phyloP scores from a whole-genome alignment of 2,888 invertebrate species.

The Nomada fucata region DNA sequence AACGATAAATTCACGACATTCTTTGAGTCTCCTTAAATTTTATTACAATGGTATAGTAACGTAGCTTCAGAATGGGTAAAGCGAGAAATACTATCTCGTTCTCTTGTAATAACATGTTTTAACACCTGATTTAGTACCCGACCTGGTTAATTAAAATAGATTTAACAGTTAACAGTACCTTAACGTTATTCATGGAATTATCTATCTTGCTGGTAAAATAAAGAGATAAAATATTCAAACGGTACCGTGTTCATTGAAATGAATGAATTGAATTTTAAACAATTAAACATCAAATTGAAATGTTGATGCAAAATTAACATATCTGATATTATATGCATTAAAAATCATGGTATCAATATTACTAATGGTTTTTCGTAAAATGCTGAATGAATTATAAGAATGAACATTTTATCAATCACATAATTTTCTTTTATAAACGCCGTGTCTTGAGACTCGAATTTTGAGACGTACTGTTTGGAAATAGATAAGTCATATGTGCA shows the following conservation, averaged over 20 bases:
- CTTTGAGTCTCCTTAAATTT: background rate
- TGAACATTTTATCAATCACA: no score
- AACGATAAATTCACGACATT: background rate
- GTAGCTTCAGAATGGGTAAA: background rate
- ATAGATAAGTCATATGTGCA: no score
- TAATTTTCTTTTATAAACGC: no score
- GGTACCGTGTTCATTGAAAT: background rate
- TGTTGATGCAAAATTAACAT: background rate
- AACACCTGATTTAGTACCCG: background rate
- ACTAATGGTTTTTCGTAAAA: no score
- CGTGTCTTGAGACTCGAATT: no score
- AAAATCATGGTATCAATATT: background rate
- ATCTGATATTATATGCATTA: background rate
- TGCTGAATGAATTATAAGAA: background rate
- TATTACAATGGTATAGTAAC: slow-evolving; percentile 3
- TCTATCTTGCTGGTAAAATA: background rate
- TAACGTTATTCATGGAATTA: background rate
- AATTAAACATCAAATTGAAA: background rate
- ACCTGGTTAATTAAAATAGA: background rate
- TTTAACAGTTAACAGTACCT: background rate
- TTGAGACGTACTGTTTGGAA: no score
- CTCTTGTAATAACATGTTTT: background rate
- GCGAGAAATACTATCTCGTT: background rate
- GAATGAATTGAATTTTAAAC: background rate
- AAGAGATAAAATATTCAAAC: no score